Conservation (phyloP, 2,797 vertebrate species). For the Anguilla obscura region DNA sequence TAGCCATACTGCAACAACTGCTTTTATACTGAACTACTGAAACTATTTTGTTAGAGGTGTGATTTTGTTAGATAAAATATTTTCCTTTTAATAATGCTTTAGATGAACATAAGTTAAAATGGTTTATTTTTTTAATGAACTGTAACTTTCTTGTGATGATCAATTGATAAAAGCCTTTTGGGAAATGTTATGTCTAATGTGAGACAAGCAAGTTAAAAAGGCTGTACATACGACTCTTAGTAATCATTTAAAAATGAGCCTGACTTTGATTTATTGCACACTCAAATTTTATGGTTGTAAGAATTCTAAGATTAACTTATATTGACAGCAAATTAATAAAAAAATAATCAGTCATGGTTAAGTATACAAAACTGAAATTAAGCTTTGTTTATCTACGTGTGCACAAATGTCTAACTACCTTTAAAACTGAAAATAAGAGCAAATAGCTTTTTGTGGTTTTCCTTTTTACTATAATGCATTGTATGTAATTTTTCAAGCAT, state of each 20-base stretch:
- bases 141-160: background rate
- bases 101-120: background rate
- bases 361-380: conserved; percentile 15
- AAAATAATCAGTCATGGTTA: conserved; percentile 10
- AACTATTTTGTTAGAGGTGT: background rate
- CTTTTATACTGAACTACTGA: background rate
- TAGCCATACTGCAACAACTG: background rate
- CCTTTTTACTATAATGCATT: background rate
- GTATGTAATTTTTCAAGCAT: background rate
- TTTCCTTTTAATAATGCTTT: background rate
- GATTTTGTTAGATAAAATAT: background rate
- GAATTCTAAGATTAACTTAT: conserved; percentile 1
- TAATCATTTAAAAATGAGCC: background rate
- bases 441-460: background rate
- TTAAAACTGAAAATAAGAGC: background rate
- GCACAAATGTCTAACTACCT: background rate
- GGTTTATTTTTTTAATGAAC: background rate
- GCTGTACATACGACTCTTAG: background rate
- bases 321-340: background rate
- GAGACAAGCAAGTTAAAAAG: background rate
- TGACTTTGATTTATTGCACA: background rate
- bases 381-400: background rate
- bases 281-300: background rate
- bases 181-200: background rate
- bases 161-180: background rate